phyloP scores from a whole-genome alignment of 2,797 vertebrate genomes.

The Poecile montanus region DNA sequence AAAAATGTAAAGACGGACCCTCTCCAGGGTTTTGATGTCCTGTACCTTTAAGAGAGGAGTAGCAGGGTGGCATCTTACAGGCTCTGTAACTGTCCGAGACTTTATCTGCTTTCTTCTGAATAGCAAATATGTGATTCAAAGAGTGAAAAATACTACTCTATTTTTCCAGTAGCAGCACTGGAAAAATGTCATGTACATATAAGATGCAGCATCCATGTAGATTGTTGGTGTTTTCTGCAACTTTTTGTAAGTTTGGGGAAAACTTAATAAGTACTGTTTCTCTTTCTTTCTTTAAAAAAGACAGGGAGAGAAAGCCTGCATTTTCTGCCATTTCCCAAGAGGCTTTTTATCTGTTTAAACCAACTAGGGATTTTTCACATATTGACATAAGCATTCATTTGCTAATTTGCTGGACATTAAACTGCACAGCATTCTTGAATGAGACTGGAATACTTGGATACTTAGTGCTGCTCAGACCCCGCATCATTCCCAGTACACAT shows the following conservation, averaged over 20 bases:
- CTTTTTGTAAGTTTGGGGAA: constrained; percentile 17
- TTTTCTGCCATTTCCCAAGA: constrained; percentile 66
- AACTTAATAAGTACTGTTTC: constrained; percentile 33
- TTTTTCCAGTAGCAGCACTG: background rate
- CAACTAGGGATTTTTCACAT: constrained; percentile 78
- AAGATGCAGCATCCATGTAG: background rate
- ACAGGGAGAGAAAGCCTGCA: constrained; percentile 41
- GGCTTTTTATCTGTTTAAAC: constrained; percentile 75
- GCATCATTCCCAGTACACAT: constrained; percentile 62
- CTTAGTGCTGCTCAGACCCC: constrained; percentile 52
- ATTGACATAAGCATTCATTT: constrained; percentile 85
- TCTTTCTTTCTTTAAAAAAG: constrained; percentile 58
- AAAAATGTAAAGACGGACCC: background rate
- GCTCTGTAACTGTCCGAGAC: constrained; percentile 31
- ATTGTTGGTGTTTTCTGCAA: background rate
- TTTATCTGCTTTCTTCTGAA: constrained; percentile 37
- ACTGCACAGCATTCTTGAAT: constrained; percentile 72
- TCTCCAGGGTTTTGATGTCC: background rate
- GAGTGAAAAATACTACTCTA: background rate
- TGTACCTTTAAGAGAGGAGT: constrained; percentile 38
- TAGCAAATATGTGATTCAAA: background rate
- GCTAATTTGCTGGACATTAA: constrained; percentile 81
- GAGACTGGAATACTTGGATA: constrained; percentile 65
- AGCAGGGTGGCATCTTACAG: background rate
- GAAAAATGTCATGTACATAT: background rate